phyloP scores from a whole-genome alignment of 2,888 invertebrate genomes.

The Hololepta plana region DNA sequence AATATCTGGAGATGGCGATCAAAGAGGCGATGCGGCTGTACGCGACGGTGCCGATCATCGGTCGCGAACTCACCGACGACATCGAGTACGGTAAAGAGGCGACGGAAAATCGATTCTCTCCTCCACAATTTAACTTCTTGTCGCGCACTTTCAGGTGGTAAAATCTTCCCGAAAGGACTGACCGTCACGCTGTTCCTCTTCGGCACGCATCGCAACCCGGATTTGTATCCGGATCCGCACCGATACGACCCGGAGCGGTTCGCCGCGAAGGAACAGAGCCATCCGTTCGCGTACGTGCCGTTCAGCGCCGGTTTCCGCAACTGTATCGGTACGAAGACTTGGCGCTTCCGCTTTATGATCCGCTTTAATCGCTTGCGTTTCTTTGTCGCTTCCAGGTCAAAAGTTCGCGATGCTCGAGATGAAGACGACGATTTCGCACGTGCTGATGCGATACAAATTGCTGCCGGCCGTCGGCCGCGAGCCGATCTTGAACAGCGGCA shows the following conservation, averaged over 20 bases:
- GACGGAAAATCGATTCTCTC: not conserved
- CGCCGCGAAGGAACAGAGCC: too few relatives aligned
- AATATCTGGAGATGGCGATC: conserved; percentile 4
- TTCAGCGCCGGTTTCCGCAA: conserved; percentile 6
- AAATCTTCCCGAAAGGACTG: conserved; percentile 6
- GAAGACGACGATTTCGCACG: conserved; percentile 10
- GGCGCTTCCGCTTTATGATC: conserved; percentile 5
- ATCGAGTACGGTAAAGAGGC: conserved; percentile 2
- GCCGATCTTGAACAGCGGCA: conserved; percentile 1
- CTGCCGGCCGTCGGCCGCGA: conserved; percentile 5
- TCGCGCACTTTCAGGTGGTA: conserved; percentile 4
- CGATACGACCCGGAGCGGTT: too few relatives aligned
- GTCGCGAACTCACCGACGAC: conserved; percentile 3
- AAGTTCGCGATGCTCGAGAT: conserved; percentile 13
- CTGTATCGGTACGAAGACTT: conserved; percentile 4
- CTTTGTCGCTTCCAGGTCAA: conserved; percentile 12
- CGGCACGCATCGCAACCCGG: conserved; percentile 23
- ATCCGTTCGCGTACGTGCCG: conserved; percentile 5
- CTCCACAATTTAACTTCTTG: not conserved
- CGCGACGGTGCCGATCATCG: conserved; percentile 2
- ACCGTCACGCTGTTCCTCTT: conserved; percentile 2
- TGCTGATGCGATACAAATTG: conserved; percentile 9
- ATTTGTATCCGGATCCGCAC: conserved; percentile 18
- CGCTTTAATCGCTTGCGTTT: too few relatives aligned
- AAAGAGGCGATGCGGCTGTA: conserved; percentile 6